These are phyloP conservation scores for Homalodisca vitripennis DNA, from an alignment of 1,140 invertebrate species.

Conservation along the genomic window DNA sequence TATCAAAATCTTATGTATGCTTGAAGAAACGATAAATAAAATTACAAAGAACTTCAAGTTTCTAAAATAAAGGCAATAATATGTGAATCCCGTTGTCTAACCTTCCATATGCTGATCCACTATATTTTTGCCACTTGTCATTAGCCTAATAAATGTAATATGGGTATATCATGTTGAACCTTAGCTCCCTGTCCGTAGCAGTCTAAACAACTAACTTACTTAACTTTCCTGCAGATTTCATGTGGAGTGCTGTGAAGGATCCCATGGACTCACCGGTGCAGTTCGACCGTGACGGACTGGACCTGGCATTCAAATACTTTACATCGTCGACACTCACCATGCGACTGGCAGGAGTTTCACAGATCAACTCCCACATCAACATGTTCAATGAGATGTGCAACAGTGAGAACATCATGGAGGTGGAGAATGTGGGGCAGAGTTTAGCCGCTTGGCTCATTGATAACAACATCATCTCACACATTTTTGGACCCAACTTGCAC, in stretches of 20 bases:
- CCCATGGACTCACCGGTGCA: slow-evolving; percentile 80
- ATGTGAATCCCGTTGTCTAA: too few species aligned
- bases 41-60: too few species aligned
- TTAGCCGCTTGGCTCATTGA: slow-evolving; percentile 86
- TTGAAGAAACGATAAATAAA: too few species aligned
- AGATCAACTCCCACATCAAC: slow-evolving; percentile 92
- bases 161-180: too few species aligned
- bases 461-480: slow-evolving; percentile 90
- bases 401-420: slow-evolving; percentile 78
- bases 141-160: too few species aligned
- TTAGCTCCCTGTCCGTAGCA: too few species aligned
- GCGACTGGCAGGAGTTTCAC: slow-evolving; percentile 86
- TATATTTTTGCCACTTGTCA: too few species aligned
- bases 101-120: too few species aligned
- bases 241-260: slow-evolving; percentile 93
- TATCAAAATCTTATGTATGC: too few species aligned
- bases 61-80: too few species aligned
- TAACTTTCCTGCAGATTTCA: too few species aligned
- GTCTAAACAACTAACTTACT: too few species aligned
- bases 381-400: slow-evolving; percentile 87
- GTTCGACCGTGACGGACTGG: slow-evolving; percentile 86
- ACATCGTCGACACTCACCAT: slow-evolving; percentile 90
- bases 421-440: slow-evolving; percentile 78
- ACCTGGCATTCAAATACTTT: slow-evolving; percentile 93
- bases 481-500: slow-evolving; percentile 95